These are phyloP conservation scores for Drosophila fungiperda DNA, from an alignment of 2,888 invertebrate genomes.

Conservation along the genomic window DNA sequence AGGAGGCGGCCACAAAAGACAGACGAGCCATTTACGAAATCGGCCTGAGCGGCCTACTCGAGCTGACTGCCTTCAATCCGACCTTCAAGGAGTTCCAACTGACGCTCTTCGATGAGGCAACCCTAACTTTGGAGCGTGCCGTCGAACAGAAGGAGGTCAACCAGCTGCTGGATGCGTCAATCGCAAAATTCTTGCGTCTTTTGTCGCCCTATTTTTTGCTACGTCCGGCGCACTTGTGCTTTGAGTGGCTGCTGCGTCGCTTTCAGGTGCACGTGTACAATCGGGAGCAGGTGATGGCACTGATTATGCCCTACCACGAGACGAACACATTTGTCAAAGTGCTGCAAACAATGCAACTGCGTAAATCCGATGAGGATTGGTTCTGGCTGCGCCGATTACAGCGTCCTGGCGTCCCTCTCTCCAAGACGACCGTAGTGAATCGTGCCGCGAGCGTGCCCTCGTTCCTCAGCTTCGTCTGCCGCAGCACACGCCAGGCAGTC, in stretches of 20 bases:
- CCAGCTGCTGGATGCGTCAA: constrained; percentile 89
- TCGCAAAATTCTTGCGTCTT: constrained; percentile 91
- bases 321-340: constrained; percentile 94
- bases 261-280: constrained; percentile 96
- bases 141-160: constrained; percentile 92
- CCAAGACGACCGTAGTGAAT: constrained; percentile 90
- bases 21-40: constrained; percentile 94
- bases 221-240: constrained; percentile 92
- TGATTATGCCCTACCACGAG: constrained; percentile 96
- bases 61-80: constrained; percentile 90
- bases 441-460: constrained; percentile 88
- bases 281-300: constrained; percentile 90
- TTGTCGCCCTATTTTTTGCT: constrained; percentile 95
- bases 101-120: constrained; percentile 91
- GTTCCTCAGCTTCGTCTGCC: constrained; percentile 88
- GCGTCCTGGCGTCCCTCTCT: constrained; percentile 90
- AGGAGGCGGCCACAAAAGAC: constrained; percentile 95
- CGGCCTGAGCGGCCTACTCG: constrained; percentile 93
- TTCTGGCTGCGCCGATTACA: constrained; percentile 91
- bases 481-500: constrained; percentile 87
- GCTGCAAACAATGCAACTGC: constrained; percentile 91
- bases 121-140: constrained; percentile 92
- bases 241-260: constrained; percentile 97
- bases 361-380: constrained; percentile 87
- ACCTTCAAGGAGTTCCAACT: constrained; percentile 90